These are phyloP conservation scores for Toxostoma redivivum DNA, from an alignment of 2,113 vertebrate species.

Conservation along the genomic window DNA sequence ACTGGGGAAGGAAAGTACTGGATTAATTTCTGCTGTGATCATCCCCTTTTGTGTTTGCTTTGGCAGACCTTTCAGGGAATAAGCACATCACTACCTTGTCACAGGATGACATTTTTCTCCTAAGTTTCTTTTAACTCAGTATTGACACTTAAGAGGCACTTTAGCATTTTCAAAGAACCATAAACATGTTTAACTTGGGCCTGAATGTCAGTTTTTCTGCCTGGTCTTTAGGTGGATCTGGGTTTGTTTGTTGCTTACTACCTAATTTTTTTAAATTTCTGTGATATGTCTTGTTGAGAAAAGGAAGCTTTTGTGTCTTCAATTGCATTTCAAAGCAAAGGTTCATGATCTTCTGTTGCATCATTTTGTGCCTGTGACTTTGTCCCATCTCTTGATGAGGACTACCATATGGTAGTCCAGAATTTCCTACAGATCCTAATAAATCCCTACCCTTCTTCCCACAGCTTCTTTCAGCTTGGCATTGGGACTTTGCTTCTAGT, in stretches of 20 bases:
- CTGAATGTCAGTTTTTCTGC: neutral
- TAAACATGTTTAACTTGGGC: fast-evolving
- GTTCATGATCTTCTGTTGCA: neutral
- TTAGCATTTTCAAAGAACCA: neutral
- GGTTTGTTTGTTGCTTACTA: neutral
- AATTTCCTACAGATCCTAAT: neutral
- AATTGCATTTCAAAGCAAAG: neutral
- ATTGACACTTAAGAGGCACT: neutral
- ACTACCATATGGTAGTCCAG: neutral
- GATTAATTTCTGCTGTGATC: neutral
- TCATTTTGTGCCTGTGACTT: neutral
- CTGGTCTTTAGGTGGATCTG: neutral
- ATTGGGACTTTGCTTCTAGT: neutral
- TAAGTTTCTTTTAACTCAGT: neutral
- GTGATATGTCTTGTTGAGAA: neutral
- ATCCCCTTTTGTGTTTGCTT: neutral
- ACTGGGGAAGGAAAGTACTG: neutral
- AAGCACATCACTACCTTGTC: neutral
- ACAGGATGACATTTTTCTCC: neutral
- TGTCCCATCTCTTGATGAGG: neutral
- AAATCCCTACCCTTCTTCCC: neutral
- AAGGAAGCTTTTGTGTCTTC: neutral
- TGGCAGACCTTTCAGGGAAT: neutral
- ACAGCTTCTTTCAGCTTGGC: neutral
- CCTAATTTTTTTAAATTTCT: neutral